phyloP scores from a whole-genome alignment of 2,888 invertebrate species.

The Brachycybe producta region DNA sequence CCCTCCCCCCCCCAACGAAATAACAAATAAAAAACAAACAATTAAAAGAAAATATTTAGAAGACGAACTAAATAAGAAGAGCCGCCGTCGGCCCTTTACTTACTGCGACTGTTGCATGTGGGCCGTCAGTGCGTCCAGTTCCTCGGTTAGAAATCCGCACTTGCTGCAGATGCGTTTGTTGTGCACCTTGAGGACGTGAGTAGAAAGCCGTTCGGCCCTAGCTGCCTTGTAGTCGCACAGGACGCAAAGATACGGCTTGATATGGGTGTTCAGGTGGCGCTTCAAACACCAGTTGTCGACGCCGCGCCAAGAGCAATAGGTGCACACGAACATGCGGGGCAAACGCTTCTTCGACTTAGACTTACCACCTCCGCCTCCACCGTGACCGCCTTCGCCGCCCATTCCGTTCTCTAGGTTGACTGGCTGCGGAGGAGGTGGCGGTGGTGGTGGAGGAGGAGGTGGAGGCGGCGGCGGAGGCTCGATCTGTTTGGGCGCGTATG shows the following conservation, averaged over 20 bases:
- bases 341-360: conserved; percentile 41
- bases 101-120: conserved; percentile 47
- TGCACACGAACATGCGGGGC: conserved; percentile 62
- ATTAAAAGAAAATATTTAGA: not conserved
- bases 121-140: conserved; percentile 58
- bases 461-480: conserved; percentile 28
- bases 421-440: conserved; percentile 14
- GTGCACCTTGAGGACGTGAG: conserved; percentile 81
- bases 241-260: conserved; percentile 80
- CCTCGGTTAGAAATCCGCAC: conserved; percentile 75
- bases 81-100: conserved; percentile 24
- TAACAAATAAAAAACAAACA: not conserved
- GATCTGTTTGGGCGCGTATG: conserved; percentile 32
- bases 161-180: conserved; percentile 80
- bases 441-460: conserved; percentile 28
- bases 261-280: conserved; percentile 79
- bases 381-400: conserved; percentile 26
- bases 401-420: conserved; percentile 32
- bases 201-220: conserved; percentile 73
- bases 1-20: not conserved
- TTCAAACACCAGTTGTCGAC: conserved; percentile 89
- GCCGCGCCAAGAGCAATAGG: conserved; percentile 83
- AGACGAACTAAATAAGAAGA: not conserved
- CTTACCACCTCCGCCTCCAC: conserved; percentile 24
- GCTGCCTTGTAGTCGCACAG: conserved; percentile 89